Evolutionary conservation across 37 sponge, comb jelly and placozoan species (phyloP).

Genomic region (Aplysina aerophoba): DNA sequence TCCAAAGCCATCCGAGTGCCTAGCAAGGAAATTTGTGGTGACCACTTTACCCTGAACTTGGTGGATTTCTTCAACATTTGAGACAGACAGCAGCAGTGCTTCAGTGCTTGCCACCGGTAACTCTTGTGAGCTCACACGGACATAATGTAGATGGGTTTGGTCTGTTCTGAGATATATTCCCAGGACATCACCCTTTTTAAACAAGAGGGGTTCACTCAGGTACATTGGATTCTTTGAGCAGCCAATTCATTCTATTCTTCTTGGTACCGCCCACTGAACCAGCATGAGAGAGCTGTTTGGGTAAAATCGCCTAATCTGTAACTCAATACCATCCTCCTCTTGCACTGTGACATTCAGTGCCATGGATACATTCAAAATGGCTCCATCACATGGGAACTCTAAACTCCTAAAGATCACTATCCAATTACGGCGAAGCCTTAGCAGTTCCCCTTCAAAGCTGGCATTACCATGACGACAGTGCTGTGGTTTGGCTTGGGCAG

Average conservation of each 20-base stretch:
- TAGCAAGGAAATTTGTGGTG: neutral
- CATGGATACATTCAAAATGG: slow-evolving; percentile 14
- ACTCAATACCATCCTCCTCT: neutral
- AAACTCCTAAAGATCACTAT: neutral
- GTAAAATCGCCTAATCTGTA: neutral
- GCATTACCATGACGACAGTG: no score
- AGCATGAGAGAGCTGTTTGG: slow-evolving; percentile 5
- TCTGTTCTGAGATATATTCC: neutral
- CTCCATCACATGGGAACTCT: neutral
- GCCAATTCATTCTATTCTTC: neutral
- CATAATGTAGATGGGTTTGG: neutral
- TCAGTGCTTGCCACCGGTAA: neutral
- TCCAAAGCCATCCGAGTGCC: neutral
- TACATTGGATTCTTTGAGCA: neutral
- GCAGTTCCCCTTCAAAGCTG: no score
- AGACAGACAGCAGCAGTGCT: neutral
- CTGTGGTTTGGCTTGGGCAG: no score
- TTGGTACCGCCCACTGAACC: neutral
- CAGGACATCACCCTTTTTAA: slow-evolving; percentile 20
- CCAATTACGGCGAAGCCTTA: slow-evolving; percentile 10
- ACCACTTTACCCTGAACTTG: neutral
- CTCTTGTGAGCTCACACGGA: neutral
- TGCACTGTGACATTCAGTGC: neutral
- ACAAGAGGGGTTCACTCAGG: neutral
- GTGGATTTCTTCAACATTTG: neutral